Conservation (phyloP, 1,140 invertebrate species). For the Harpegnathos saltator region DNA sequence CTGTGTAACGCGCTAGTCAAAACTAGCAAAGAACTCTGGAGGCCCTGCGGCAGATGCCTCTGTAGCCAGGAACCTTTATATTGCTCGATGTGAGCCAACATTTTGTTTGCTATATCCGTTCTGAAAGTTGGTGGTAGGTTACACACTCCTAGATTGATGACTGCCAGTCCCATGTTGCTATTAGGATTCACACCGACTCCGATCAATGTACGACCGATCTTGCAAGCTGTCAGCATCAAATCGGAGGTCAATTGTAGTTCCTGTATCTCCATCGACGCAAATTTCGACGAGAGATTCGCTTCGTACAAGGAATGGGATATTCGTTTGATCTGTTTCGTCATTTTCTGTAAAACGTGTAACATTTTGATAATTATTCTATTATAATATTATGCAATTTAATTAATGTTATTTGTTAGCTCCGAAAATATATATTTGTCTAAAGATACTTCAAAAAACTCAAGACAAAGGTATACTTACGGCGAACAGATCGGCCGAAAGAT, state of each 20-base stretch:
- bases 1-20: constrained; percentile 86
- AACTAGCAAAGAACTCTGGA: constrained; percentile 86
- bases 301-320: constrained; percentile 85
- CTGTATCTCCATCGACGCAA: constrained; percentile 85
- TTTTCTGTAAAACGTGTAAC: constrained; percentile 85
- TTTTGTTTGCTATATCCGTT: constrained; percentile 90
- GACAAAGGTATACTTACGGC: constrained; percentile 83
- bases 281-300: constrained; percentile 83
- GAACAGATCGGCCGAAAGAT: constrained; percentile 87
- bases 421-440: constrained; percentile 14
- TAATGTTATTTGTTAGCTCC: background rate
- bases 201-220: constrained; percentile 88
- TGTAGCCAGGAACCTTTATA: constrained; percentile 88
- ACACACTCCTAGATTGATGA: constrained; percentile 88
- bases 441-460: background rate
- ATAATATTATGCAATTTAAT: background rate
- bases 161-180: constrained; percentile 88
- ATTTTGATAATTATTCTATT: constrained; percentile 29
- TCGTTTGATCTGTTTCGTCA: constrained; percentile 87
- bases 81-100: constrained; percentile 87
- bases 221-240: constrained; percentile 88
- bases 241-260: constrained; percentile 88
- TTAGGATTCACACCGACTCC: constrained; percentile 88
- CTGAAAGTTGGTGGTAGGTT: constrained; percentile 88
- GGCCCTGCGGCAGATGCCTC: constrained; percentile 86